Base-by-base conservation (phyloP, 2,113 vertebrate genomes). In the Dolichallabes microphthalmus region DNA sequence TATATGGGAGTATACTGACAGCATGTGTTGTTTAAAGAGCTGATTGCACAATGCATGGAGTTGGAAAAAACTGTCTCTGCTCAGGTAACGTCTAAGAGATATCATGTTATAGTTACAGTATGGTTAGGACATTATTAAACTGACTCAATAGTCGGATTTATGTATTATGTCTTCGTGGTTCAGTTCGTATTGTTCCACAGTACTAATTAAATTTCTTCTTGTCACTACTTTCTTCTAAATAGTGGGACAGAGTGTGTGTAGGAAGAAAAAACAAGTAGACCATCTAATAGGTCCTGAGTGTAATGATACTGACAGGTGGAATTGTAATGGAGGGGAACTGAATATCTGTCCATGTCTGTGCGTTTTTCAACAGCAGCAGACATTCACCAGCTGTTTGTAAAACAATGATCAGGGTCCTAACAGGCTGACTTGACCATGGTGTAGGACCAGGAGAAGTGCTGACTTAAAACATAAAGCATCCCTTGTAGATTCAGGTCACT, bases 231-330 rank as follows among this genome's bases (percentile, higher is more conserved):
- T 19, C 17, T 58, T 19, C 3, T 58, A 27, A 73, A n/a, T 15
- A 68, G 25, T 35, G 30, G 22, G 19, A 83, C 17, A 25, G 35
- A 22, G 15, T 60, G 39, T 74, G 82, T 25, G 30, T 32, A 27
- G 22, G 82, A 39, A 80, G 52, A 53, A 35, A 45, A 45, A 63
- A n/a, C 80, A 27, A 53, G 55, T 4, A 11, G 80, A 60, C 76
- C 45, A 45, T 45, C 7, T 6, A 83, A 71, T 88, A 55, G 68
- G 83, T 88, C 63, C 84, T 52, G 75, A 83, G 32, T 50, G 30
- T 82, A 82, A 79, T 77, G 53, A 57, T 76, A 17, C 14, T 52
- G 68, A 80, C 69, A 75, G 39, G 76, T 79, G 74, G 53, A 86
- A 79, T 58, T 82, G 80, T 39, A 88, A 60, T 82, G 79, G 69